Evolutionary conservation across 2,797 vertebrate species (phyloP).

Genomic region (Orientallactaga sibirica): DNA sequence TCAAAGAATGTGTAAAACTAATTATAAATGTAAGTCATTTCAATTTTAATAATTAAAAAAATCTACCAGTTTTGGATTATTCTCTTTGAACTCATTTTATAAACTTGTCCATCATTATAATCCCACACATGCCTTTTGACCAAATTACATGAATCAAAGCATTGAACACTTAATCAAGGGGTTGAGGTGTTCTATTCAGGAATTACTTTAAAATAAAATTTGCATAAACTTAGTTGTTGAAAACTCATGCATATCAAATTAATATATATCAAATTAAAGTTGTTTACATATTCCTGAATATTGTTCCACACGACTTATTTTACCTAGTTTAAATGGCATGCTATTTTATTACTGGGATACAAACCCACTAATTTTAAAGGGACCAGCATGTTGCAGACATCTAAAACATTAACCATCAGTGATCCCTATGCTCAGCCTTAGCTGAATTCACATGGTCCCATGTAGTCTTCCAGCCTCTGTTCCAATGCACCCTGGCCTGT

Average conservation of each 20-base stretch:
- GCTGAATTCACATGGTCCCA: not conserved
- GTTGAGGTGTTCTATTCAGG: not conserved
- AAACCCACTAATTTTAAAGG: not conserved
- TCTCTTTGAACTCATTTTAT: constrained; percentile 66
- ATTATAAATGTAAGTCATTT: constrained; percentile 76
- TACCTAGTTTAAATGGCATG: not conserved
- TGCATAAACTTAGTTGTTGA: not conserved
- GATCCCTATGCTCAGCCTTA: not conserved
- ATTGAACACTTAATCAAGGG: not conserved
- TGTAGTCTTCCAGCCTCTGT: not conserved
- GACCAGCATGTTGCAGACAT: not conserved
- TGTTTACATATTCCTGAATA: not conserved
- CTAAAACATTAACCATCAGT: not conserved
- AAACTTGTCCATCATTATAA: constrained; percentile 28
- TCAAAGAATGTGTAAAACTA: constrained; percentile 74
- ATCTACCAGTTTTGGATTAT: constrained; percentile 60
- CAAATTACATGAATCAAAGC: constrained; percentile 54
- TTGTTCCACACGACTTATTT: not conserved
- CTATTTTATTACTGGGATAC: not conserved
- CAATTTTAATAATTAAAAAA: constrained; percentile 65
- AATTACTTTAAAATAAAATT: constrained; percentile 45
- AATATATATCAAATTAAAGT: constrained; percentile 7
- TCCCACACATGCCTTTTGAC: not conserved
- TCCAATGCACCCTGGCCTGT: not conserved
- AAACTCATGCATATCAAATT: not conserved